A percentile compares a stretch with the other conserved stretches of the same genome.
Conservation (phyloP, 1,140 invertebrate species). For the Drosophila truncata region DNA sequence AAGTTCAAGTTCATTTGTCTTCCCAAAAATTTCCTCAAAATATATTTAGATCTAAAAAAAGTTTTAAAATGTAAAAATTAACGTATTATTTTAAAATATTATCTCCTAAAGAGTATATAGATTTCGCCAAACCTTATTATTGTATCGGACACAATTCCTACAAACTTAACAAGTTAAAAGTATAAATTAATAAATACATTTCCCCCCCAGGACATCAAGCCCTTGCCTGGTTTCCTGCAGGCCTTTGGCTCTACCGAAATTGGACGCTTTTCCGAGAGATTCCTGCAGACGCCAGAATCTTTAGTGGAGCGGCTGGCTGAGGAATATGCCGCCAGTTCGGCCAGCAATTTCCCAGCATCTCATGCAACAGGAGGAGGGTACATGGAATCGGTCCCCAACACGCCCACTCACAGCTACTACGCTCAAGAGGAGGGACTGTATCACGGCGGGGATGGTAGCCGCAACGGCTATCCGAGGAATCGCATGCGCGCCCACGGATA, state of each 20-base stretch:
- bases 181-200: background rate
- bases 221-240: constrained; percentile 91
- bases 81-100: too few species aligned
- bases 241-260: constrained; percentile 92
- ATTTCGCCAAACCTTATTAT: background rate
- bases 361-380: constrained; percentile 30
- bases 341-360: constrained; percentile 10
- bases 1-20: background rate
- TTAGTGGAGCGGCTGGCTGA: constrained; percentile 66
- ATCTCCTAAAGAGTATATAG: too few species aligned
- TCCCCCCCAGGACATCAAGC: constrained; percentile 79
- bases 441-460: constrained; percentile 1
- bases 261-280: constrained; percentile 89
- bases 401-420: constrained; percentile 55
- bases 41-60: background rate
- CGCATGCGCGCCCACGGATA: constrained; percentile 57
- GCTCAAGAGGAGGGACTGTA: constrained; percentile 52
- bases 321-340: constrained; percentile 47
- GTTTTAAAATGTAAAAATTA: background rate
- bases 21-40: background rate
- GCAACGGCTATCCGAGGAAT: constrained; percentile 25
- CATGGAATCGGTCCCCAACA: constrained; percentile 28
- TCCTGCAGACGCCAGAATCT: constrained; percentile 77
- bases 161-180: background rate
- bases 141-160: background rate